Conservation (phyloP, 2,797 vertebrate genomes). For the Lateolabrax maculatus region DNA sequence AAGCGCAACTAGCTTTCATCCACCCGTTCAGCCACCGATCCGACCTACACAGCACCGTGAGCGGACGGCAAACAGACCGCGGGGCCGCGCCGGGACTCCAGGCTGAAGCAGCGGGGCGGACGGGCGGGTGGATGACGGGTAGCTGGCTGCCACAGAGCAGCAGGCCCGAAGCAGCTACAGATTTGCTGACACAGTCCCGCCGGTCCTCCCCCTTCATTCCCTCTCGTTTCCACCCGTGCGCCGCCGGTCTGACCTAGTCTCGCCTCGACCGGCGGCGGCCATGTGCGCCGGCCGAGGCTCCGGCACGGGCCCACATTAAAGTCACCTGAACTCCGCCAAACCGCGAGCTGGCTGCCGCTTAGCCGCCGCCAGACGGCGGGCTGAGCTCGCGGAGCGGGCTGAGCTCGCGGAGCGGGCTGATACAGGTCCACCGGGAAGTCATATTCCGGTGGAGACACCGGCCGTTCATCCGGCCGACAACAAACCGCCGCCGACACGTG, state of each 20-base stretch:
- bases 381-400: too few species aligned
- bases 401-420: too few species aligned
- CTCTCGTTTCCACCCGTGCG: background rate
- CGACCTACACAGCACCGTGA: too few species aligned
- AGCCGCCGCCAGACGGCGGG: slow-evolving; percentile 42
- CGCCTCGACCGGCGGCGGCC: fast-evolving
- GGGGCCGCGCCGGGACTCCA: background rate
- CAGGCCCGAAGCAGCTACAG: slow-evolving; percentile 61
- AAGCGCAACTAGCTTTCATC: too few species aligned
- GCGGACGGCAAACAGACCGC: too few species aligned
- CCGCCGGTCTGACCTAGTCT: background rate
- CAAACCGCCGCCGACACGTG: background rate
- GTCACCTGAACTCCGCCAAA: background rate
- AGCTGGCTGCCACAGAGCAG: slow-evolving; percentile 39
- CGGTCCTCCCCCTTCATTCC: slow-evolving; percentile 6
- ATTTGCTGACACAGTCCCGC: slow-evolving; percentile 70
- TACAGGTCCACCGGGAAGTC: background rate
- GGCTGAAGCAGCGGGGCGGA: slow-evolving; percentile 2
- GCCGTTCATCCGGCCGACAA: background rate
- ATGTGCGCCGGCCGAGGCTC: background rate
- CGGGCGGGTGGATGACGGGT: slow-evolving; percentile 21
- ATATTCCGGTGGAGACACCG: fast-evolving
- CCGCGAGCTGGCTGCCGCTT: slow-evolving; percentile 28
- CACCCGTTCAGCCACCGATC: too few species aligned
- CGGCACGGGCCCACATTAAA: too few species aligned